Evolutionary conservation across 2,797 vertebrate genomes (phyloP), one percentile per base, ranked within the genome.

Genomic region (Fundulus diaphanus): DNA sequence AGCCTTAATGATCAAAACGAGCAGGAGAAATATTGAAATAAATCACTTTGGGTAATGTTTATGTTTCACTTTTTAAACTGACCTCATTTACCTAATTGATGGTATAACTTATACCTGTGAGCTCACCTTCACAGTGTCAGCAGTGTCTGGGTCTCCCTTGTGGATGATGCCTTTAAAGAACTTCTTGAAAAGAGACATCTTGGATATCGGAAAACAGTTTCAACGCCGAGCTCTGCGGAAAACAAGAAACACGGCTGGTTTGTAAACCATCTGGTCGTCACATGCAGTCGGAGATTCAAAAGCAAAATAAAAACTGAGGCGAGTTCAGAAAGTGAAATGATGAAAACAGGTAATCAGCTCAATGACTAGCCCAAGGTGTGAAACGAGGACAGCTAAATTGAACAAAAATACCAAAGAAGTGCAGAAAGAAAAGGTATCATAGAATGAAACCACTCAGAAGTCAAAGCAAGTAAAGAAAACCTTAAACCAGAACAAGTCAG

Each of bases 141-240:
- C 68, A 0, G n/a, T n/a, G n/a, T 88, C 54, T 0, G 61, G n/a
- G 40, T 91, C 35, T 77, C 54, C 85, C 6, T 90, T 5, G 29
- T 46, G 71, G 66, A 93, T 68, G 20, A 81, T 4, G 2, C 81
- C 56, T 20, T 88, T 91, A 87, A 93, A 96, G 91, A 94, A 94
- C 80, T 91, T 94, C 29, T 81, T 82, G 81, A 98, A 95, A 80
- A 97, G 79, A 2, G 96, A 22, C 97, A 98, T 99, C 71, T 89
- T 68, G 35, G 31, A 20, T 40, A 48, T 7, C 46, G 71, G n/a
- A 68, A 78, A 33, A 16, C 44, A 61, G 11, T 74, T 5, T 74
- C 11, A 56, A 29, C 15, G 12, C 16, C 5, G 18, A 29, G 46
- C 35, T 0, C 78, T 77, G 40, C 5, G 1, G 6, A 52, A 18